These are phyloP conservation scores for Sebastes iracundus DNA, from an alignment of 2,797 vertebrate species.

Conservation along the genomic window DNA sequence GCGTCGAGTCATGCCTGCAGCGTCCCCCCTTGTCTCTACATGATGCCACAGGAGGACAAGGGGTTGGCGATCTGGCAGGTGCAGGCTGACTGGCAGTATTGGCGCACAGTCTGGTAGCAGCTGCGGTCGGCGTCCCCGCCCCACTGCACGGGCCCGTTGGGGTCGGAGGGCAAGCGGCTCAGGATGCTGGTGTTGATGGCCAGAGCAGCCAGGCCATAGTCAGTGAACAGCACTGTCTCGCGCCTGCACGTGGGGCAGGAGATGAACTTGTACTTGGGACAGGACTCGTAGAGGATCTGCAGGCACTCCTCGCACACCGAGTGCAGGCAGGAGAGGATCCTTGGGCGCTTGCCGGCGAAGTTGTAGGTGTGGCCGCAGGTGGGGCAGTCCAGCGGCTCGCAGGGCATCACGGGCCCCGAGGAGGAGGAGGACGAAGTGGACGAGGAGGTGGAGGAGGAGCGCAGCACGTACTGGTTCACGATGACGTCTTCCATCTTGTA, in stretches of 20 bases:
- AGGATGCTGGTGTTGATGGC: conserved; percentile 99
- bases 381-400: conserved; percentile 97
- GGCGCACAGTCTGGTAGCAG: conserved; percentile 99
- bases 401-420: conserved; percentile 84
- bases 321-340: conserved; percentile 98
- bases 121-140: conserved; percentile 95
- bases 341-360: conserved; percentile 93
- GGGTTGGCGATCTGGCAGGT: conserved; percentile 97
- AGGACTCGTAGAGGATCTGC: conserved; percentile 99
- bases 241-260: conserved; percentile 97
- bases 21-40: conserved; percentile 83
- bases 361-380: conserved; percentile 98
- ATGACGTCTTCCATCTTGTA: conserved; percentile 97
- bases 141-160: conserved; percentile 92
- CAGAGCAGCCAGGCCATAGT: conserved; percentile 96
- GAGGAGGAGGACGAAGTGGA: conserved; percentile 78
- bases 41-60: conserved; percentile 96
- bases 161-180: conserved; percentile 93
- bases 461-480: conserved; percentile 96
- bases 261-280: conserved; percentile 99
- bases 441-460: conserved; percentile 84
- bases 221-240: conserved; percentile 98
- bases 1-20: conserved; percentile 58
- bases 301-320: conserved; percentile 98
- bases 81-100: conserved; percentile 98